Evolutionary conservation across 1,140 invertebrate species (phyloP).

Genomic region (Leptinotarsa texana): DNA sequence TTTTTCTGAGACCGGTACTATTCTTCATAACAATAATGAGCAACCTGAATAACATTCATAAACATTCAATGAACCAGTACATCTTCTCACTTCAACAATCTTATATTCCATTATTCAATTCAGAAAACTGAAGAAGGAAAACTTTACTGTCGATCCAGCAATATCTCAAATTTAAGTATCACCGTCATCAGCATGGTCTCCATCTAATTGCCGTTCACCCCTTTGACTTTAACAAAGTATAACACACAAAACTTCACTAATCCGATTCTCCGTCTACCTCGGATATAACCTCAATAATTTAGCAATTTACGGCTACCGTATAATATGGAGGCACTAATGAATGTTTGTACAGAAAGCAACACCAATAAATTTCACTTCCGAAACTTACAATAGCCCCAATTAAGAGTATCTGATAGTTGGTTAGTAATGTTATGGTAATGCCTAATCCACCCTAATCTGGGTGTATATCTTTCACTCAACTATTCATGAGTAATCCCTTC

Average conservation of each 20-base stretch:
- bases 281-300: slow-evolving; percentile 12
- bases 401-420: slow-evolving; percentile 27
- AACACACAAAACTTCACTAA: neutral
- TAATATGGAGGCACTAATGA: slow-evolving; percentile 18
- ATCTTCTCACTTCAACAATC: no score
- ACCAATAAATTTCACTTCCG: slow-evolving; percentile 4
- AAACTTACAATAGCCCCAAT: slow-evolving; percentile 27
- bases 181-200: neutral
- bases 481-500: slow-evolving; percentile 48
- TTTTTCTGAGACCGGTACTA: no score
- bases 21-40: no score
- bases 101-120: no score
- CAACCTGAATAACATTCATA: no score
- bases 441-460: slow-evolving; percentile 42
- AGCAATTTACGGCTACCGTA: slow-evolving; percentile 13
- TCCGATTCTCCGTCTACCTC: neutral
- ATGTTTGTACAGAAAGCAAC: slow-evolving; percentile 14
- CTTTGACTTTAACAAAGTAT: slow-evolving; percentile 1
- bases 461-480: slow-evolving; percentile 49
- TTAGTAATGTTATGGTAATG: slow-evolving; percentile 41
- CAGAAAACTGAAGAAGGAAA: neutral
- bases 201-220: slow-evolving; percentile 9
- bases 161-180: neutral
- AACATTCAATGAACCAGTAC: no score
- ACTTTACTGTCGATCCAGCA: neutral